Conservation (phyloP, 92 coral and sea anemone species). For the Porites lobata region DNA sequence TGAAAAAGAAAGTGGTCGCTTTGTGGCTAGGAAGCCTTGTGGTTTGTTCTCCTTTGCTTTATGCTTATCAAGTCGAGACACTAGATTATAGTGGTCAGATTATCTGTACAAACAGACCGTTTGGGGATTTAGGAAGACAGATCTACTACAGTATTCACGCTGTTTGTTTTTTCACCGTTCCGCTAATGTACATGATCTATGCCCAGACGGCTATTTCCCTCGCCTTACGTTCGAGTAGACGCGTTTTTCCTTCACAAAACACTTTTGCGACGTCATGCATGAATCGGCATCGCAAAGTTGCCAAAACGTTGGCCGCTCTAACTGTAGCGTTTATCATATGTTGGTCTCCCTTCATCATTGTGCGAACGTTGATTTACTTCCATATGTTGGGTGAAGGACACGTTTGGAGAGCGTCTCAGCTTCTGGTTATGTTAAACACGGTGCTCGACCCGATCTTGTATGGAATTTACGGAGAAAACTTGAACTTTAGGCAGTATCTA, state of each 20-base stretch:
- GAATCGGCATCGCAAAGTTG: conserved; percentile 25
- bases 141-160: too few species aligned
- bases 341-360: not conserved
- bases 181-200: too few species aligned
- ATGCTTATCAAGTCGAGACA: conserved; percentile 26
- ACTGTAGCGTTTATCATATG: conserved; percentile 39
- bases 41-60: conserved; percentile 46
- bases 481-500: not conserved
- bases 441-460: conserved; percentile 54
- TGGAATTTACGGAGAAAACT: conserved; percentile 51
- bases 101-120: not conserved
- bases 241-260: conserved; percentile 5
- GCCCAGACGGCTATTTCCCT: too few species aligned
- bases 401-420: conserved; percentile 31
- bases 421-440: conserved; percentile 38
- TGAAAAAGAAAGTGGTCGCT: not conserved
- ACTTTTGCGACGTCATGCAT: not conserved
- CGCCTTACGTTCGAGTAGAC: conserved; percentile 9
- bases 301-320: conserved; percentile 23
- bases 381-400: conserved; percentile 19
- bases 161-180: too few species aligned
- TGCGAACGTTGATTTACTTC: conserved; percentile 52
- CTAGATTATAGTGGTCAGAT: not conserved
- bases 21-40: conserved; percentile 22
- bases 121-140: too few species aligned